Evolutionary conservation across 2,797 vertebrate species (phyloP).

Genomic region (Poecilia picta): DNA sequence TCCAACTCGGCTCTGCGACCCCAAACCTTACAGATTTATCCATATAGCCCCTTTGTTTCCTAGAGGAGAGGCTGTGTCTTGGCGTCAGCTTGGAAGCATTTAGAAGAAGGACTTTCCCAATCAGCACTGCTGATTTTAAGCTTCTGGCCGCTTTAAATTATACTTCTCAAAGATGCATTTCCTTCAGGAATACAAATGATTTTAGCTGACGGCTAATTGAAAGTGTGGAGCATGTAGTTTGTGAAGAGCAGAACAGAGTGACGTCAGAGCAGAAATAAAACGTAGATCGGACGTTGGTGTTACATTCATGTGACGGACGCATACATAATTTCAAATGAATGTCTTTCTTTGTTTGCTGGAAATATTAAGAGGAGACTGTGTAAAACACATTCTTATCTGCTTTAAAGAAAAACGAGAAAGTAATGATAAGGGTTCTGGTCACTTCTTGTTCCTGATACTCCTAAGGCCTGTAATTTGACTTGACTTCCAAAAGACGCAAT

Average conservation of each 20-base stretch:
- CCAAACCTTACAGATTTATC: not conserved
- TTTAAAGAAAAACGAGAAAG: slow-evolving; percentile 2
- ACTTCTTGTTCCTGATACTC: slow-evolving; percentile 6
- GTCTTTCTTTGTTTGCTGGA: not conserved
- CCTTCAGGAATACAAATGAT: not conserved
- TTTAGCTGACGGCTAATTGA: not conserved
- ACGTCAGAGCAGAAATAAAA: slow-evolving; percentile 8
- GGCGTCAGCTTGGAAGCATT: not conserved
- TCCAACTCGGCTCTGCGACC: not conserved
- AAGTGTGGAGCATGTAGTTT: not conserved
- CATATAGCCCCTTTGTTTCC: not conserved
- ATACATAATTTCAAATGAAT: slow-evolving; percentile 15
- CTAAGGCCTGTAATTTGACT: slow-evolving; percentile 4
- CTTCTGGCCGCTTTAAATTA: not conserved
- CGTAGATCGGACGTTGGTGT: not conserved
- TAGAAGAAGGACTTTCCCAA: not conserved
- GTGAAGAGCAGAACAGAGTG: not conserved
- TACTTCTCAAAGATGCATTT: not conserved
- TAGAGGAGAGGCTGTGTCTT: not conserved
- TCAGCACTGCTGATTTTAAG: not conserved
- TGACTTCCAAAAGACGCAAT: not conserved
- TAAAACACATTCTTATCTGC: not conserved
- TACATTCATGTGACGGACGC: slow-evolving; percentile 4
- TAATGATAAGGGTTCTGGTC: slow-evolving; percentile 1
- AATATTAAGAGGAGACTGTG: slow-evolving; percentile 3